Base-by-base conservation (phyloP, 2,113 vertebrate genomes). In the Tetrao urogallus region DNA sequence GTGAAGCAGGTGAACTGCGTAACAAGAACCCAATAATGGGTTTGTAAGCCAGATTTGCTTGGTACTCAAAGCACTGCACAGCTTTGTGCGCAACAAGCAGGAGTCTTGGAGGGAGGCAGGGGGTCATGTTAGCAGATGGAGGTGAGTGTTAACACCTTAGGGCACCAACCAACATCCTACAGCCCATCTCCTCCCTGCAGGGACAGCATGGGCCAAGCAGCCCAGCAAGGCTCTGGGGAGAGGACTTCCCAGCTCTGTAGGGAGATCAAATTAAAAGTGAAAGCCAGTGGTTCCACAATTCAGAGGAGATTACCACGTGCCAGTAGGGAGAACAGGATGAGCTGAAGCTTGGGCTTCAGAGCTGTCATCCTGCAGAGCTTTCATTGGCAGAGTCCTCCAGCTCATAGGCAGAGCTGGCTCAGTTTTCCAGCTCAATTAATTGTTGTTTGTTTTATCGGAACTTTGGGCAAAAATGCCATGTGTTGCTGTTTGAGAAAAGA, bases 281-380 rank as follows among this genome's bases (percentile, higher is more conserved):
- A 65, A 82, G 30, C 10, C 20, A 11, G 11, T 0, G 0, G 45
- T 32, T 6, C 56, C 14, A 18, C 28, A 34, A 7, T 34, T 28
- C 7, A 0, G 34, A 34, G 67, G n/a, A 70, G 65, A n/a, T 63
- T 28, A 32, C 48, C 20, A 2, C 8, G 24, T 18, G 58, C 47
- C 87, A 58, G 14, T 3, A 42, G 38, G 47, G 38, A 43, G 74
- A 75, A 9, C 2, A 20, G 2, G 0, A 2, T 1, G 17, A 85
- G 48, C 66, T 52, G 38, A 38, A 0, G 2, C 38, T 12, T 8
- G 66, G 25, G 43, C 45, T 58, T n/a, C 4, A 61, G 79, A 72
- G 74, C 47, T 69, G 77, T 21, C 30, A 6, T 32, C 47, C 71
- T 27, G 75, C 67, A 13, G 57, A n/a, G 85, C 67, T 79, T 28